phyloP scores from a whole-genome alignment of 2,797 vertebrate genomes.

The Echeneis naucrates region DNA sequence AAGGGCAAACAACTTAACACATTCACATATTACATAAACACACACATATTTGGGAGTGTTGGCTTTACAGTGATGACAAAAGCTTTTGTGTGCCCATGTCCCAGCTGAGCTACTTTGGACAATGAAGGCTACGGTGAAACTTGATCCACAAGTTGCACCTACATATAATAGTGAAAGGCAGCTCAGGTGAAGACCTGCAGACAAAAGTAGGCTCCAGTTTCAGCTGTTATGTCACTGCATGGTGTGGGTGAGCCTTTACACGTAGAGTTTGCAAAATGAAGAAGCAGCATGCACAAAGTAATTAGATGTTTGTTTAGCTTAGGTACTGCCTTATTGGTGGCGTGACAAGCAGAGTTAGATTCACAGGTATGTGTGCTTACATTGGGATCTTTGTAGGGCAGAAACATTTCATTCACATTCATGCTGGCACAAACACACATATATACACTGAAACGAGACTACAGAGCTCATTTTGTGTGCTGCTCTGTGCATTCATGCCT shows the following conservation, averaged over 20 bases:
- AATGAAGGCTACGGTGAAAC: conserved; percentile 57
- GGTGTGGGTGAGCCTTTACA: conserved; percentile 25
- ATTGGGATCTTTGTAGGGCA: conserved; percentile 45
- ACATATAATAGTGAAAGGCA: conserved; percentile 31
- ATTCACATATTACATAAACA: conserved; percentile 16
- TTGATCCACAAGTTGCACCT: conserved; percentile 45
- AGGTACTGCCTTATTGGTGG: conserved; percentile 24
- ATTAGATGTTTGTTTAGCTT: conserved; percentile 49
- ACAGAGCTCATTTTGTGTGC: conserved; percentile 49
- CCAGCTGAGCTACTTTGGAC: conserved; percentile 7
- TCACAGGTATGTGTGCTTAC: conserved; percentile 38
- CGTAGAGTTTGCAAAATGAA: conserved; percentile 13
- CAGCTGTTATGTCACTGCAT: conserved; percentile 32
- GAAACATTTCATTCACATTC: conserved; percentile 47
- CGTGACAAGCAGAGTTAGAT: conserved; percentile 47
- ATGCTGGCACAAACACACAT: conserved; percentile 5
- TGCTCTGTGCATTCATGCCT: conserved; percentile 37
- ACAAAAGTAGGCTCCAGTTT: conserved; percentile 64
- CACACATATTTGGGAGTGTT: conserved; percentile 1
- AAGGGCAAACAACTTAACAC: neutral
- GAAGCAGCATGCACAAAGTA: conserved; percentile 15
- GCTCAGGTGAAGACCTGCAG: conserved; percentile 24
- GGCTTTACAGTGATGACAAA: conserved; percentile 21
- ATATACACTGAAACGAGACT: neutral
- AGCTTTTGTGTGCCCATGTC: conserved; percentile 11